These are phyloP conservation scores for Babyrousa celebensis DNA, from an alignment of 2,797 vertebrate species.

Conservation along the genomic window DNA sequence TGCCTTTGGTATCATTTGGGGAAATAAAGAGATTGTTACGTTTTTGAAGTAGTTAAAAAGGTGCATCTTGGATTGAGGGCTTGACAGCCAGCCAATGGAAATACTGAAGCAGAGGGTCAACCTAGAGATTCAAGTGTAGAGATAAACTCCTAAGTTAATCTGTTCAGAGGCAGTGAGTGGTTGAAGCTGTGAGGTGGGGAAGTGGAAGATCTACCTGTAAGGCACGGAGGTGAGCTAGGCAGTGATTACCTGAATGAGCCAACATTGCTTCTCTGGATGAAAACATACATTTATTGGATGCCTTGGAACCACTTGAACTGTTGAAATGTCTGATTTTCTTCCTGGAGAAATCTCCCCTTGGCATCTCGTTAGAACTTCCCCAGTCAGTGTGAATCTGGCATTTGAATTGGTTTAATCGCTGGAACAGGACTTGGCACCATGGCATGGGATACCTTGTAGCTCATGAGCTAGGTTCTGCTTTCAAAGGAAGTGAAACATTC, in stretches of 20 bases:
- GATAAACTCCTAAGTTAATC: background rate
- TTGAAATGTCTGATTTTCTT: conserved; percentile 15
- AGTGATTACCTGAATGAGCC: background rate
- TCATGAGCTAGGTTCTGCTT: conserved; percentile 12
- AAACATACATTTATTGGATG: background rate
- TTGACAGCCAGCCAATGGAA: background rate
- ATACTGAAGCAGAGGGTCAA: background rate
- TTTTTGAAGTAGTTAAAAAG: conserved; percentile 4
- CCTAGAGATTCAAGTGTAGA: background rate
- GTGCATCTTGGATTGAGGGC: background rate
- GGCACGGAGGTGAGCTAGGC: background rate
- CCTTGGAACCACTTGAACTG: background rate
- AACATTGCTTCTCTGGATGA: background rate
- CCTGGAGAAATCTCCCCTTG: conserved; percentile 59
- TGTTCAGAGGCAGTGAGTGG: background rate
- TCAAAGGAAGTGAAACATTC: conserved; percentile 61
- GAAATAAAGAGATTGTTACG: background rate
- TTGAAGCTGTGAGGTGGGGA: background rate
- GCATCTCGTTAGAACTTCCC: background rate
- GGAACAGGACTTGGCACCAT: background rate
- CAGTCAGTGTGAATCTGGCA: background rate
- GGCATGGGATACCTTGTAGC: conserved; percentile 8
- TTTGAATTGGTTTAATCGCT: background rate
- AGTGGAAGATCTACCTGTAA: background rate
- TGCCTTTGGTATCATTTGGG: background rate